Evolutionary conservation across 1,140 invertebrate species (phyloP).

Genomic region (Leguminivora glycinivorella): DNA sequence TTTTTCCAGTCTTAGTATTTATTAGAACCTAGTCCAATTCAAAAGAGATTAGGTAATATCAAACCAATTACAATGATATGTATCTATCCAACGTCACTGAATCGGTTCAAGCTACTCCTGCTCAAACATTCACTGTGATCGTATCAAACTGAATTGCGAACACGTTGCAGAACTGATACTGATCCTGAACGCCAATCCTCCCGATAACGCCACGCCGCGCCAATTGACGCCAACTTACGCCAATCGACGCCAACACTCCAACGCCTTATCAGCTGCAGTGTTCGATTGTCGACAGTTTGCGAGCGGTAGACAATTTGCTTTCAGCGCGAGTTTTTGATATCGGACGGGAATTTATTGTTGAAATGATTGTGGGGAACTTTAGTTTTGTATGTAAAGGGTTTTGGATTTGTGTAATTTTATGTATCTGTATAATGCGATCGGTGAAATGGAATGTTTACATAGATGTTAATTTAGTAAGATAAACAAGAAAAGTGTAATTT

Average conservation of each 20-base stretch:
- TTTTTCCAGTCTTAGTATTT: too few species aligned
- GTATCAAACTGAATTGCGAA: background rate
- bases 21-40: too few species aligned
- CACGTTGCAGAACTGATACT: background rate
- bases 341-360: background rate
- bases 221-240: conserved; percentile 3
- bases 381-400: background rate
- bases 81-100: too few species aligned
- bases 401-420: background rate
- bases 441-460: too few species aligned
- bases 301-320: background rate
- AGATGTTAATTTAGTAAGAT: too few species aligned
- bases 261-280: background rate
- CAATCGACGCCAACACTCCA: background rate
- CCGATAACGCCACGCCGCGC: background rate
- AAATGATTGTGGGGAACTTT: background rate
- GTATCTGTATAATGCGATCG: too few species aligned
- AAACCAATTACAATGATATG: too few species aligned
- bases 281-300: background rate
- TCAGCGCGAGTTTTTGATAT: background rate
- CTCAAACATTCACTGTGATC: background rate
- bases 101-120: background rate
- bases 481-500: too few species aligned
- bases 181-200: background rate
- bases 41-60: too few species aligned